phyloP scores from a whole-genome alignment of 1,140 invertebrate species.

The Saxidomus purpurata region DNA sequence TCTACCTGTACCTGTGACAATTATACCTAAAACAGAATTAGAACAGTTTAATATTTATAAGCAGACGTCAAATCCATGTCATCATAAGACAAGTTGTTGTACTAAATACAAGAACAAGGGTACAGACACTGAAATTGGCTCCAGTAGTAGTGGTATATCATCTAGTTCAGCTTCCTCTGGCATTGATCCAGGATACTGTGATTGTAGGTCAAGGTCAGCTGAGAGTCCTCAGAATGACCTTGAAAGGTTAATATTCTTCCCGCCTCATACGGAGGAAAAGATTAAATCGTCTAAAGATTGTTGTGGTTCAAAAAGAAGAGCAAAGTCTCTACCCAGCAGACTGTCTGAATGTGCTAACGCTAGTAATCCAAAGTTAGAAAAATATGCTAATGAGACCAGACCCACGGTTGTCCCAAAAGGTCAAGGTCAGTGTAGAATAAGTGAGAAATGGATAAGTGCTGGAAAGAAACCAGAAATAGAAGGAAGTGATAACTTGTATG shows the following conservation, averaged over 20 bases:
- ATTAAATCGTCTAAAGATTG: constrained; percentile 52
- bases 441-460: constrained; percentile 52
- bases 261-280: constrained; percentile 80
- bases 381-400: constrained; percentile 76
- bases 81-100: constrained; percentile 29
- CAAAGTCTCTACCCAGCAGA: constrained; percentile 34
- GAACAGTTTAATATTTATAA: constrained; percentile 64
- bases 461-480: constrained; percentile 49
- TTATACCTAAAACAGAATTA: constrained; percentile 52
- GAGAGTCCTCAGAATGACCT: constrained; percentile 77
- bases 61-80: constrained; percentile 47
- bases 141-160: constrained; percentile 77
- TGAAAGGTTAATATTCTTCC: constrained; percentile 81
- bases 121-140: constrained; percentile 67
- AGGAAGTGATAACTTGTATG: constrained; percentile 74
- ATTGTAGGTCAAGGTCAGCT: constrained; percentile 70
- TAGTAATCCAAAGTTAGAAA: constrained; percentile 57
- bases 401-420: constrained; percentile 56
- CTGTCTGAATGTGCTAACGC: constrained; percentile 53
- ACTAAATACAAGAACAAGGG: constrained; percentile 27
- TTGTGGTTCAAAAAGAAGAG: constrained; percentile 37
- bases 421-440: constrained; percentile 58
- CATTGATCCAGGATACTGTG: constrained; percentile 79
- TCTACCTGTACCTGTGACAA: constrained; percentile 55
- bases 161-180: constrained; percentile 79